Evolutionary conservation across 2,797 vertebrate genomes (phyloP), one percentile per base, ranked within the genome.

Genomic region (Pangasius djambal): DNA sequence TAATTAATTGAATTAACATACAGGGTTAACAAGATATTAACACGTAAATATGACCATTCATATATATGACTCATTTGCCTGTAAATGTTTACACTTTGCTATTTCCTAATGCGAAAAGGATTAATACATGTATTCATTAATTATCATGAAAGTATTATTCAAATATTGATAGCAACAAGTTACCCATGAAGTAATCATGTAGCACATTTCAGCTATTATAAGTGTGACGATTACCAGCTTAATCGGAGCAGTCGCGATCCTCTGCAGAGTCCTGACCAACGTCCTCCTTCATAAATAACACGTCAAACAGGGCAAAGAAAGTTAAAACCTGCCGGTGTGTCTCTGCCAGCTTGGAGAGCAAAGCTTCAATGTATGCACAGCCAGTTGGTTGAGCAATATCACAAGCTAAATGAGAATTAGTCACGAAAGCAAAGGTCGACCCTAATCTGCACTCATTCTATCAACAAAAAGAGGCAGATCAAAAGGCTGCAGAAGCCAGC

Each of bases 391-490:
- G 90, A 92, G 93, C 91, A 91, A 92, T 87, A 89, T 93, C 57
- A 90, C 90, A 75, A 92, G 93, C 94, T 93, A 92, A 94, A 95
- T 92, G 92, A 87, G 88, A 93, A 92, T 91, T 89, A 91, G 86
- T 90, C 91, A 28, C 40, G 20, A 91, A 85, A 89, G 88, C 92
- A 96, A 95, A 96, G 95, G 94, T 94, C 94, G 94, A 92, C 40
- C 91, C 72, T 74, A 91, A 93, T 91, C 93, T 87, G 74, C 91
- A 88, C 85, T 48, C 87, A 83, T 90, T 92, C 92, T 92, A 92
- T 94, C 94, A 94, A 95, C 94, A 94, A 90, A 91, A 85, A 34
- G 10, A 92, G 86, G 92, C 83, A 89, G 92, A 94, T 95, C 94
- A 92, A 92, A 93, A 92, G 88, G 90, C 86, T 48, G 85, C 34